phyloP scores from a whole-genome alignment of 1,140 invertebrate species.

The Drosophila orena region DNA sequence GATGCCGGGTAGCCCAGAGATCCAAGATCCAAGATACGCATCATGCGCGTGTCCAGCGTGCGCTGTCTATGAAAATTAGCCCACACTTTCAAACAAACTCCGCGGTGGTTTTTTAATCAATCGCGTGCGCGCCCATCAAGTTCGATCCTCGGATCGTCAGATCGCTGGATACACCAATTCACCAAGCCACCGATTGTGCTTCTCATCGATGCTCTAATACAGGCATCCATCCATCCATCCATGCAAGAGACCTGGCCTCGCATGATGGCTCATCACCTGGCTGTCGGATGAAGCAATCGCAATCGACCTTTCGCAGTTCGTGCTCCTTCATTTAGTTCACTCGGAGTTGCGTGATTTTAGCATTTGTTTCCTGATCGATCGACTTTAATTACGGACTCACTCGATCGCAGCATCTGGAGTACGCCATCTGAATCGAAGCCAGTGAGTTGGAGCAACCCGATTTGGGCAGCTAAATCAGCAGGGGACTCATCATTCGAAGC shows the following conservation, averaged over 20 bases:
- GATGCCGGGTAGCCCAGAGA: slow-evolving; percentile 2
- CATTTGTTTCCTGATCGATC: slow-evolving; percentile 83
- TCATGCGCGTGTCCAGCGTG: slow-evolving; percentile 71
- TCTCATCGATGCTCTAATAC: slow-evolving; percentile 64
- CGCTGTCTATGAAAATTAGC: slow-evolving; percentile 74
- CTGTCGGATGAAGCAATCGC: slow-evolving; percentile 83
- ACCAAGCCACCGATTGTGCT: slow-evolving; percentile 20
- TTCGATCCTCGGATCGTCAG: slow-evolving; percentile 8
- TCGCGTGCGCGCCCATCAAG: slow-evolving; percentile 62
- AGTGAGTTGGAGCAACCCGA: slow-evolving; percentile 27
- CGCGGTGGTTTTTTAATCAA: slow-evolving; percentile 61
- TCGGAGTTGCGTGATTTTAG: slow-evolving; percentile 80
- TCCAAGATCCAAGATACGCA: slow-evolving; percentile 41
- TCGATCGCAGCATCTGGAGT: slow-evolving; percentile 41
- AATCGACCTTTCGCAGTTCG: slow-evolving; percentile 37
- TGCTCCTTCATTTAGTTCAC: slow-evolving; percentile 29
- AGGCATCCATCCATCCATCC: slow-evolving; percentile 46
- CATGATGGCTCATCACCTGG: slow-evolving; percentile 78
- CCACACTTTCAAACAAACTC: slow-evolving; percentile 15
- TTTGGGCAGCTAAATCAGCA: slow-evolving; percentile 10
- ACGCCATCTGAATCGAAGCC: slow-evolving; percentile 19
- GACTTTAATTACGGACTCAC: slow-evolving; percentile 67
- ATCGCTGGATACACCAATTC: slow-evolving; percentile 5
- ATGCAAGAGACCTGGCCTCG: slow-evolving; percentile 45
- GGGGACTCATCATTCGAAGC: not conserved